Conservation (phyloP, 2,113 vertebrate genomes). For the Ctenomys sociabilis region DNA sequence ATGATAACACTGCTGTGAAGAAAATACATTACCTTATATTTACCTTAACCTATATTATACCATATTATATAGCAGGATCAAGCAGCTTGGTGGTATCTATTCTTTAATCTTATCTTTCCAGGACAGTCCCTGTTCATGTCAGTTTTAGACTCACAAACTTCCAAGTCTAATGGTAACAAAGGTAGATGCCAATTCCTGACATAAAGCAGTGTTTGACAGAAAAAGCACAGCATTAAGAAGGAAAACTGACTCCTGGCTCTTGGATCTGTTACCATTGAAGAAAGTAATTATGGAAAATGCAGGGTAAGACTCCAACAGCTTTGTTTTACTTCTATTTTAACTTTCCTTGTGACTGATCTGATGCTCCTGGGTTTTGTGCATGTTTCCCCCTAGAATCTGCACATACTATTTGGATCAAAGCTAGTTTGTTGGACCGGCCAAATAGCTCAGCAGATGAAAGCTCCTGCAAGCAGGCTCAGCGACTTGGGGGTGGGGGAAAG, state of each 20-base stretch:
- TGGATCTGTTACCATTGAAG: not conserved
- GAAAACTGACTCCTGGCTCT: not conserved
- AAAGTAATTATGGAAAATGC: not conserved
- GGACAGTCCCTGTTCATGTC: too few species aligned
- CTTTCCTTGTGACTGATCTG: not conserved
- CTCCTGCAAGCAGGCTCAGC: too few species aligned
- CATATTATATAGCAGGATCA: not conserved
- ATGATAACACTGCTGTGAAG: rapidly evolving
- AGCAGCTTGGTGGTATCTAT: not conserved
- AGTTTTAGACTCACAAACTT: not conserved
- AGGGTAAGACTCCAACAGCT: not conserved
- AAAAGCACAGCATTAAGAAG: not conserved
- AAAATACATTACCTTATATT: not conserved
- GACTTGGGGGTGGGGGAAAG: too few species aligned
- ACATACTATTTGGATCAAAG: too few species aligned
- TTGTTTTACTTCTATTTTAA: not conserved
- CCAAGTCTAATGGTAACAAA: not conserved
- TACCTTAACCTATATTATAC: not conserved
- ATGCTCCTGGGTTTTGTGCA: not conserved
- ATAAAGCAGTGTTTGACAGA: not conserved
- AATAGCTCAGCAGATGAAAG: too few species aligned
- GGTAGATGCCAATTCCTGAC: not conserved
- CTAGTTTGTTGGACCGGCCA: not conserved
- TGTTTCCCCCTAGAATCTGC: not conserved
- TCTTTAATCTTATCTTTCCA: not conserved